Conservation (phyloP, 1,140 invertebrate species). For the Drosophila pectinifera region DNA sequence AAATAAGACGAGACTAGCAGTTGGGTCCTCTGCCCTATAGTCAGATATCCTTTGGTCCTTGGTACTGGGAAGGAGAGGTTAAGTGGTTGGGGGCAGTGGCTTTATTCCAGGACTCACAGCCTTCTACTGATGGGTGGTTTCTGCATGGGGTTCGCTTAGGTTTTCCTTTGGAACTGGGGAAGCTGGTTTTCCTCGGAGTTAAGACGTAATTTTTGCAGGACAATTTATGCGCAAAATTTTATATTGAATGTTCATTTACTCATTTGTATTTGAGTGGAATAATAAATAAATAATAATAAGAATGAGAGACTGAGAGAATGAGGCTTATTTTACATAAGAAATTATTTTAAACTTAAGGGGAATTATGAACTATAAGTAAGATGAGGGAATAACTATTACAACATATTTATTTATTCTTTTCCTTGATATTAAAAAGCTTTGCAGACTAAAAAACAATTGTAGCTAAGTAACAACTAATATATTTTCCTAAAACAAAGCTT, state of each 20-base stretch:
- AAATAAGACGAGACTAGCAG: slow-evolving; percentile 77
- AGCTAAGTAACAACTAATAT: too few relatives aligned
- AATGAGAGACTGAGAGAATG: too few relatives aligned
- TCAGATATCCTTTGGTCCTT: slow-evolving; percentile 20
- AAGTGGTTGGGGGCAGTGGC: slow-evolving; percentile 12
- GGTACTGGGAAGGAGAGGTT: slow-evolving; percentile 9
- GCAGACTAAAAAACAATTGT: too few relatives aligned
- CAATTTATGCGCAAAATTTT: not conserved
- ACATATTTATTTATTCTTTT: not conserved
- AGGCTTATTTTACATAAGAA: not conserved
- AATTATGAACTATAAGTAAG: not conserved
- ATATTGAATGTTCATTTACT: not conserved
- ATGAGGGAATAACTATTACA: not conserved
- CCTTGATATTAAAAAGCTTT: too few relatives aligned
- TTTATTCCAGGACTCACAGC: slow-evolving; percentile 7
- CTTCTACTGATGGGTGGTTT: slow-evolving; percentile 5
- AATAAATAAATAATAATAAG: not conserved
- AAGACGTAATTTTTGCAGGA: slow-evolving; percentile 1
- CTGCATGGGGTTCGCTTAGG: too few relatives aligned
- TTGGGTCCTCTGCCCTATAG: slow-evolving; percentile 22
- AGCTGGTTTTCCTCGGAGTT: not conserved
- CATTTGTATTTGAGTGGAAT: not conserved
- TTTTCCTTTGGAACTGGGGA: too few relatives aligned
- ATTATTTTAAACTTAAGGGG: not conserved
- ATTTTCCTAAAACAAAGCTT: not conserved